A percentile compares a stretch with the other conserved stretches of the same genome.
Evolutionary conservation across 2,797 vertebrate species (phyloP).

Genomic region (Sylvia borin): DNA sequence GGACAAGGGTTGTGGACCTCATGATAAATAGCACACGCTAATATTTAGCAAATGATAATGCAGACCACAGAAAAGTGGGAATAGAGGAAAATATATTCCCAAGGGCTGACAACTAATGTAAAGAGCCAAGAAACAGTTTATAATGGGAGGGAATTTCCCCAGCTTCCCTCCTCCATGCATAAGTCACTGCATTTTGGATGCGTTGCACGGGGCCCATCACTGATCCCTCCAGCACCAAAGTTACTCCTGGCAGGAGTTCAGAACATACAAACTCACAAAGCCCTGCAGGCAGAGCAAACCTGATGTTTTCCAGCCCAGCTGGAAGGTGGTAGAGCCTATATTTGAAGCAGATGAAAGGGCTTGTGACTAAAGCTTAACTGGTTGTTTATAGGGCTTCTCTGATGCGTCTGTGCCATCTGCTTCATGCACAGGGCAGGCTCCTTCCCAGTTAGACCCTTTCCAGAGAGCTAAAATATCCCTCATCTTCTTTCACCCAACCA

Average conservation of each 20-base stretch:
- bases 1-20: not conserved
- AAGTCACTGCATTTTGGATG: not conserved
- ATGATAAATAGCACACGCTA: slow-evolving; percentile 49
- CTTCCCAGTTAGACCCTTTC: not conserved
- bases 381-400: not conserved
- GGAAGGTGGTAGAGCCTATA: slow-evolving; percentile 16
- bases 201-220: accelerated
- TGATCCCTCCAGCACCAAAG: slow-evolving; percentile 16
- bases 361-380: not conserved
- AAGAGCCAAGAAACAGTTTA: slow-evolving; percentile 35
- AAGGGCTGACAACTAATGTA: slow-evolving; percentile 5
- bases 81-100: slow-evolving; percentile 37
- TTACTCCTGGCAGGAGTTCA: slow-evolving; percentile 40
- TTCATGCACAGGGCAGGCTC: not conserved
- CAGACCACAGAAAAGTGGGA: slow-evolving; percentile 4
- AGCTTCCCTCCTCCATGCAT: not conserved
- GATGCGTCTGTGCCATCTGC: not conserved
- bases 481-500: not conserved
- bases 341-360: slow-evolving; percentile 8
- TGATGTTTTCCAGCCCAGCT: slow-evolving; percentile 30
- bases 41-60: slow-evolving; percentile 55
- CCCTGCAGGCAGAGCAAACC: not conserved
- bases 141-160: not conserved
- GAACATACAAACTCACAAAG: not conserved
- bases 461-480: not conserved